Evolutionary conservation across 2,888 invertebrate genomes (phyloP), one percentile per base, ranked within the genome.

Genomic region (Phasia obesa): DNA sequence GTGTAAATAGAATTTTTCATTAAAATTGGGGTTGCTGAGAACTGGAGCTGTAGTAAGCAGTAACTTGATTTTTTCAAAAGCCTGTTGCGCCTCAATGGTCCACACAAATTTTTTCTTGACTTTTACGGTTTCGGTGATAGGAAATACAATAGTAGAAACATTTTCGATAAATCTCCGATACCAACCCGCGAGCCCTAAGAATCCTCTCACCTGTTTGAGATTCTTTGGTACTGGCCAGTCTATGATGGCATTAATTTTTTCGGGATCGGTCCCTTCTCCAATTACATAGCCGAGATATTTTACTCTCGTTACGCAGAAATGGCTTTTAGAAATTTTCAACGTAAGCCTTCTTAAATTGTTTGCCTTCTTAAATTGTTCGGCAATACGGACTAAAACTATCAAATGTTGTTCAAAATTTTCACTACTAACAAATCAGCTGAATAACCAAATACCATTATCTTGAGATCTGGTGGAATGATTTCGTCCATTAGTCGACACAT

Each of bases 21-120:
- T 35, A 83, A 21, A 0, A 47, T 7, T 27, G 2, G 27, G 1
- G 7, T 42, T 71, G 6, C 44, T 59, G 0, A 59, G 71, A 0
- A 49, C 21, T 9, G 23, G 71, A 71, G 0, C 49, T 11, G 2
- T 2, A 3, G n/a, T 47, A 59, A 4, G 59, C 59, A 23, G 19
- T 6, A 19, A 6, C n/a, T 11, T 35, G 0, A 59, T 19, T 23
- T 71, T 71, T 15, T 71, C 53, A n/a, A 74, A 78, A 2, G 76
- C 49, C 2, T 13, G 2, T 21, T 76, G 47, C 0, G 81, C 77
- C 13, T 71, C 81, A 6, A 11, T 1, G 5, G 73, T 74, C 74
- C 82, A 82, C 7, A 19, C 2, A 78, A 78, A 82, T 9, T 65
- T 59, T 35, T 71, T 69, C 27, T 82, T 75, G n/a, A 64, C 64